phyloP scores from a whole-genome alignment of 2,797 vertebrate species.

The Borostomias antarcticus region DNA sequence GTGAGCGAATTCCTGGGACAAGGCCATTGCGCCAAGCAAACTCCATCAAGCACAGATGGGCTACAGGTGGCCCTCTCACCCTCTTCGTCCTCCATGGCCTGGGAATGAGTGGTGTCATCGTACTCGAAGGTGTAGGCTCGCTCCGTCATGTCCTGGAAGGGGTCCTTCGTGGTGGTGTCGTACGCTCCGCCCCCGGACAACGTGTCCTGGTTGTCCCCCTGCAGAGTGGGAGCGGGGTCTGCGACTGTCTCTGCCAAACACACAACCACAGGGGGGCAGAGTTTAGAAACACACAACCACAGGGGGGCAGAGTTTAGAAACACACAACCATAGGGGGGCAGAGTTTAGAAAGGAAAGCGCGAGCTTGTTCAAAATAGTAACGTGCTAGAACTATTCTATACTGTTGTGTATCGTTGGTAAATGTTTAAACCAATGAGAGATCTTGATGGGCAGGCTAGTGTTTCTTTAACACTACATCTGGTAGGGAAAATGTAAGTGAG shows the following conservation, averaged over 20 bases:
- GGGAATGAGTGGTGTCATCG: constrained; percentile 78
- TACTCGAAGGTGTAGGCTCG: constrained; percentile 68
- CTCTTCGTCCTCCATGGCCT: constrained; percentile 69
- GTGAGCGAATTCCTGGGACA: neutral
- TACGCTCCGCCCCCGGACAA: constrained; percentile 83
- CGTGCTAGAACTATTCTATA: too few relatives aligned
- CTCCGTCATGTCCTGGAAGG: constrained; percentile 58
- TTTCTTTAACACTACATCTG: too few relatives aligned
- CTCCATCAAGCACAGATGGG: neutral
- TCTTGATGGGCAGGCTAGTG: too few relatives aligned
- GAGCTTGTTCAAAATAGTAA: too few relatives aligned
- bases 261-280: neutral
- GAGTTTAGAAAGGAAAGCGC: too few relatives aligned
- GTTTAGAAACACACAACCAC: neutral
- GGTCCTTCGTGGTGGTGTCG: constrained; percentile 76
- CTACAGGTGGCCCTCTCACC: constrained; percentile 65
- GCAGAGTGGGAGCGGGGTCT: constrained; percentile 75
- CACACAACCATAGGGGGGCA: neutral
- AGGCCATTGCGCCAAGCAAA: neutral
- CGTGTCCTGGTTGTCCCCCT: constrained; percentile 86
- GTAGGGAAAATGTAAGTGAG: too few relatives aligned
- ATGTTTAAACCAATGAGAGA: too few relatives aligned
- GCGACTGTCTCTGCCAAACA: constrained; percentile 70
- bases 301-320: neutral
- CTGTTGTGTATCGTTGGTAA: too few relatives aligned